These are phyloP conservation scores for Archips crataeganus DNA, from an alignment of 2,888 invertebrate species.

Conservation along the genomic window DNA sequence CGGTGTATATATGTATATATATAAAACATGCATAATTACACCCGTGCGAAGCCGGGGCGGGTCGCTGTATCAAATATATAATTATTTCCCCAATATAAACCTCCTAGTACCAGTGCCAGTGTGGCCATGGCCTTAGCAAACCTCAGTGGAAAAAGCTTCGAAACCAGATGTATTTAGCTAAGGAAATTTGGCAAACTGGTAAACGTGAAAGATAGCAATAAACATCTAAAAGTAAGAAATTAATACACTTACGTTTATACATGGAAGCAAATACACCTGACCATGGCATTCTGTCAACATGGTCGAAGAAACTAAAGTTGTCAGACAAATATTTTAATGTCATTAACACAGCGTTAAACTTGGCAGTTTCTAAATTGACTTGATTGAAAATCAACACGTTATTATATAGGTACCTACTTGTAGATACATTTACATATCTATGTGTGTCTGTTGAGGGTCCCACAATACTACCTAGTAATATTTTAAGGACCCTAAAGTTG, in stretches of 20 bases:
- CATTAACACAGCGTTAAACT: slow-evolving; percentile 80
- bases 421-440: slow-evolving; percentile 3
- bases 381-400: slow-evolving; percentile 74
- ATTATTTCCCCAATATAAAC: too few relatives aligned
- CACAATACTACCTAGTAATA: slow-evolving; percentile 26
- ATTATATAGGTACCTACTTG: slow-evolving; percentile 50
- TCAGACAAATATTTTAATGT: slow-evolving; percentile 69
- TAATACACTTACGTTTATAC: slow-evolving; percentile 27
- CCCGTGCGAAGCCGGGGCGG: too few relatives aligned
- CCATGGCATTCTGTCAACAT: slow-evolving; percentile 18
- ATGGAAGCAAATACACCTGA: slow-evolving; percentile 29
- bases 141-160: background rate
- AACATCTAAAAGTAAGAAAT: slow-evolving; percentile 42
- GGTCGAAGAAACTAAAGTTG: slow-evolving; percentile 48
- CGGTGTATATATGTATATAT: too few relatives aligned
- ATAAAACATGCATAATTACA: too few relatives aligned
- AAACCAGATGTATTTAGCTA: background rate
- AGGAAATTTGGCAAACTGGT: slow-evolving; percentile 32
- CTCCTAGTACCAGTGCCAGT: too few relatives aligned
- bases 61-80: too few relatives aligned
- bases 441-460: slow-evolving; percentile 52
- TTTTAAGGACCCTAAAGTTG: background rate
- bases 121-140: background rate
- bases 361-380: slow-evolving; percentile 71
- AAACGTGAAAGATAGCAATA: slow-evolving; percentile 37